Evolutionary conservation across 1,140 invertebrate species (phyloP).

Genomic region (Aphidius gifuensis): DNA sequence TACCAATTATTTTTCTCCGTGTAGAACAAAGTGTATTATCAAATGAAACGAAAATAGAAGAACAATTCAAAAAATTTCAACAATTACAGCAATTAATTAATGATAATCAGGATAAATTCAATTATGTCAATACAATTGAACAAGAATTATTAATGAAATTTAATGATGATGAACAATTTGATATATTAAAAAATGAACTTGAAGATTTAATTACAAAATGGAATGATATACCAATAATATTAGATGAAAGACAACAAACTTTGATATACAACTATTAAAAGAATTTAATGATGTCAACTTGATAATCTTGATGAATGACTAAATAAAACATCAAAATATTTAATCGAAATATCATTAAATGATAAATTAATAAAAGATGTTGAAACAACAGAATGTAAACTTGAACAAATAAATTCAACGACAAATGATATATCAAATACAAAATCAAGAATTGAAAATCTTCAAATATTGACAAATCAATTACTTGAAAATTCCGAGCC

Average conservation of each 20-base stretch:
- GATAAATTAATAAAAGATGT: constrained; percentile 61
- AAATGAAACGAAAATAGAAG: constrained; percentile 58
- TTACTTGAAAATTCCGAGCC: no score
- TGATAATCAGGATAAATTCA: constrained; percentile 56
- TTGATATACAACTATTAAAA: constrained; percentile 54
- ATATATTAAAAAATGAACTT: constrained; percentile 56
- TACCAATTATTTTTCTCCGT: no score
- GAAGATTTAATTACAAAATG: constrained; percentile 62
- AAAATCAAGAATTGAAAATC: constrained; percentile 62
- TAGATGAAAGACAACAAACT: constrained; percentile 58
- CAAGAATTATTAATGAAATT: constrained; percentile 58
- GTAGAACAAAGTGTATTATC: constrained; percentile 58
- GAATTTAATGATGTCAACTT: constrained; percentile 57
- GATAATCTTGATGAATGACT: constrained; percentile 65
- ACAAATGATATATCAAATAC: constrained; percentile 67
- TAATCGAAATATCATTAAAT: constrained; percentile 61
- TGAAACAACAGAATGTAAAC: constrained; percentile 64
- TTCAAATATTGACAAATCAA: constrained; percentile 62
- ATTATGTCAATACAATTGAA: constrained; percentile 62
- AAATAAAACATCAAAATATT: constrained; percentile 51
- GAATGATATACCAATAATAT: constrained; percentile 60
- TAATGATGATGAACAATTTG: constrained; percentile 38
- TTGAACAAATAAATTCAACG: constrained; percentile 65
- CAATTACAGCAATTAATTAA: constrained; percentile 49
- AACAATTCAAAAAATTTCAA: constrained; percentile 59